Conservation (phyloP, 2,888 invertebrate genomes). For the Iphiclides podalirius region DNA sequence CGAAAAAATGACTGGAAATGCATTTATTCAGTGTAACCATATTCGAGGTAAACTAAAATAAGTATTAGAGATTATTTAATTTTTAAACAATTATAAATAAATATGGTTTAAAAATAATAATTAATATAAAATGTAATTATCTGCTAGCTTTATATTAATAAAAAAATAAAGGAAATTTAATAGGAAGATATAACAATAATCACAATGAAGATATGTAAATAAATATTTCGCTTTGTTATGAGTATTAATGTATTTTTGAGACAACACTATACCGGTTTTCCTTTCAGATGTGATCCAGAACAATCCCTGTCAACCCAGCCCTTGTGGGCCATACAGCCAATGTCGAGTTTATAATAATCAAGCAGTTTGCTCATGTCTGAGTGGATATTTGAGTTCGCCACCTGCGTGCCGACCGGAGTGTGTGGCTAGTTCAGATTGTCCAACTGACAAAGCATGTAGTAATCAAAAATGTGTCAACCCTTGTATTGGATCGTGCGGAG, state of each 20-base stretch:
- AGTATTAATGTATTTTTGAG: no score
- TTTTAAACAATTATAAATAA: neutral
- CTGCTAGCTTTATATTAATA: no score
- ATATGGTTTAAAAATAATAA: no score
- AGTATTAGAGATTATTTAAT: neutral
- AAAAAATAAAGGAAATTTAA: no score
- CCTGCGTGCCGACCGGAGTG: constrained; percentile 87
- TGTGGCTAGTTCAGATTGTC: constrained; percentile 85
- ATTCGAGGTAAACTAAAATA: constrained; percentile 63
- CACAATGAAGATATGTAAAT: no score
- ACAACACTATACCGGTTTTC: constrained; percentile 7
- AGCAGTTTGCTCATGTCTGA: constrained; percentile 84
- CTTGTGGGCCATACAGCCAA: constrained; percentile 83
- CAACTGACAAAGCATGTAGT: constrained; percentile 84
- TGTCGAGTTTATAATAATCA: constrained; percentile 82
- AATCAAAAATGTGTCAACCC: constrained; percentile 87
- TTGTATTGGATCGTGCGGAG: constrained; percentile 89
- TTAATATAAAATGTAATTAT: no score
- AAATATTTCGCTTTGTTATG: no score
- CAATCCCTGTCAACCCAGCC: constrained; percentile 82
- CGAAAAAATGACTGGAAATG: constrained; percentile 85
- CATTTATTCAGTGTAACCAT: constrained; percentile 83
- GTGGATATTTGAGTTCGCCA: constrained; percentile 82
- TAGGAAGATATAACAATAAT: no score
- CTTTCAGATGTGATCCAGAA: constrained; percentile 56